Base-by-base conservation (phyloP, 2,797 vertebrate species). In the Cyclura pinguis region DNA sequence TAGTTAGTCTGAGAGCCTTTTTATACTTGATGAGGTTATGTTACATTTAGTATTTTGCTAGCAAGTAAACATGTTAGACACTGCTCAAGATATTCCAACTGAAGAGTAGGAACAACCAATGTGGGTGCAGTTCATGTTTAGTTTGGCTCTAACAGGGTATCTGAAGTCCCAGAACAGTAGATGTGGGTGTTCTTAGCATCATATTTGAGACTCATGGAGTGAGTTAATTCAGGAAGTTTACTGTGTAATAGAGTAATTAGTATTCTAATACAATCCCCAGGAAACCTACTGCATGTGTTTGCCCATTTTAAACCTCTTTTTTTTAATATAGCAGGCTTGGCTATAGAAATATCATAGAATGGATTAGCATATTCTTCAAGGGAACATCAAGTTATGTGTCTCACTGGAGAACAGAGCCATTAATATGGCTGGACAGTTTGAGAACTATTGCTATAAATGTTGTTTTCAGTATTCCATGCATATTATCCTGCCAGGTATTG, bases 281-380 rank as follows among this genome's bases (percentile, higher is more conserved):
- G 29, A 55, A 42, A 52, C 10, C 50, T 81, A 82, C 52, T 16
- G 38, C n/a, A 4, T 80, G n/a, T 80, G 9, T 80, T 67, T 87
- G 80, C 80, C 32, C 76, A 80, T 69, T 67, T 80, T 69, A 20
- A 64, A 16, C 24, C n/a, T 32, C 2, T 55, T 6, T 64, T 59
- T 32, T 52, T 42, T 47, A 47, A 47, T n/a, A 35, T 85, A 18
- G 2, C 14, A 83, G 62, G 42, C 52, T n/a, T 73, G 85, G 16
- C 52, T 83, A 32, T 82, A 59, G 38, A 76, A 84, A 55, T 55
- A 62, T 13, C 67, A 50, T 47, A 69, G 24, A 8, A 69, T 50
- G 8, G 47, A 52, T 84, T 84, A 18, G 35, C 38, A 89, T 67
- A 47, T 77, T 52, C 73, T 89, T 84, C 57, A 84, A 84, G 59